Evolutionary conservation across 1,140 invertebrate species (phyloP), one percentile per base, ranked within the genome.

Genomic region (Drosophila lowei): DNA sequence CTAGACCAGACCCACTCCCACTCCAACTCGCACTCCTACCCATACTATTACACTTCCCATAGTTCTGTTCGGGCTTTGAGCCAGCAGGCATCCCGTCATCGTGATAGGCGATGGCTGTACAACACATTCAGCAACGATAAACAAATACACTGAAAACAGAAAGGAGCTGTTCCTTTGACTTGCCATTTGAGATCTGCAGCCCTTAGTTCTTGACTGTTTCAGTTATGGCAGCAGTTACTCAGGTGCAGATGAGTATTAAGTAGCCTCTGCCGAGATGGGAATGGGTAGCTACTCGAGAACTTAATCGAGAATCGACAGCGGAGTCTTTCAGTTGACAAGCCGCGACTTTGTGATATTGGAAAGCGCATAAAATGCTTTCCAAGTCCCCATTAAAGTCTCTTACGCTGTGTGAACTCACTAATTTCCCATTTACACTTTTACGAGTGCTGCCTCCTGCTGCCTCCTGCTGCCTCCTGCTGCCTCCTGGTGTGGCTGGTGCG

Each of bases 351-450:
- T 38, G 11, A 5, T 38, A 38, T 38, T 38, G 34, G 34, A 38
- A 38, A 13, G 11, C 9, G 18, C 13, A 25, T 16, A 23, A 8
- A 34, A n/a, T n/a, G 13, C 13, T 21, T 43, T 63, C 18, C 15
- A 25, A 62, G 25, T 34, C 41, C 41, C 44, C 46, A 46, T 59
- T 46, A 18, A 42, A 54, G 30, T 21, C 54, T 9, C 28, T 7
- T 43, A 15, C 23, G 42, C 49, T 21, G 30, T 57, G 47, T 44
- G 42, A 49, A 59, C 54, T 55, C 44, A 48, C 58, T 60, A 59
- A 67, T 72, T 77, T 62, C 59, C 47, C 41, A 61, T 66, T 55
- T 72, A 57, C 68, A 54, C 50, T 63, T 44, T 55, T 48, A 59
- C 55, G 34, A 38, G 34, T 57, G 59, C 56, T n/a, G 42, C 42